Evolutionary conservation across 2,113 vertebrate genomes (phyloP).

Genomic region (Muscicapa adusta): DNA sequence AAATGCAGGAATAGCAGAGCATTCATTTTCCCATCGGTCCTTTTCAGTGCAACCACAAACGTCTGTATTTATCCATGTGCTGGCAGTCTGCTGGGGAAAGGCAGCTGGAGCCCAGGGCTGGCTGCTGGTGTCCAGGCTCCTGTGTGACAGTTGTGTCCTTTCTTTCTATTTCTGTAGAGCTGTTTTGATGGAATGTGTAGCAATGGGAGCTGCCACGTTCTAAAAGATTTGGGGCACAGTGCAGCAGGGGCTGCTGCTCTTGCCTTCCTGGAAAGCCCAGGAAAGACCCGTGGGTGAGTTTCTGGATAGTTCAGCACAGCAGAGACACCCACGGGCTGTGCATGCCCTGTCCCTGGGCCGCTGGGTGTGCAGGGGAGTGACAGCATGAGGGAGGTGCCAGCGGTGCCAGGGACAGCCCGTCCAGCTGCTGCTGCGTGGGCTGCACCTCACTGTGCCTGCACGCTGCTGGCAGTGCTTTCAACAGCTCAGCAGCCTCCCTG

Average conservation of each 20-base stretch:
- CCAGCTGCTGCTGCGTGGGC: not conserved
- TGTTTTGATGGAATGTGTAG: not conserved
- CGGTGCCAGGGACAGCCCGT: not conserved
- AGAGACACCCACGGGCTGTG: not conserved
- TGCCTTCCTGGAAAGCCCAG: not conserved
- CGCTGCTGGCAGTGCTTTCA: not conserved
- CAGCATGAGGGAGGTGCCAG: not conserved
- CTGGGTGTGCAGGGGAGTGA: not conserved
- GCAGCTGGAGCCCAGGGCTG: not conserved
- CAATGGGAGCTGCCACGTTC: not conserved
- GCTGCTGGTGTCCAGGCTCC: not conserved
- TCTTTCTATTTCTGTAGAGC: constrained; percentile 4
- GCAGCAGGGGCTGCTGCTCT: not conserved
- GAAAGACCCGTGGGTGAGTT: not conserved
- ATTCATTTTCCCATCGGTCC: not conserved
- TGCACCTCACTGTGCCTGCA: not conserved
- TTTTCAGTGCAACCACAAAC: not conserved
- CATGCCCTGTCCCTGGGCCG: not conserved
- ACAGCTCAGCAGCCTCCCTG: not conserved
- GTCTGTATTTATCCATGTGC: not conserved
- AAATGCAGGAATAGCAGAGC: not conserved
- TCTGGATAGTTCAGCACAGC: not conserved
- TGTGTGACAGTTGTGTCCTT: not conserved
- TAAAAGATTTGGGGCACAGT: not conserved
- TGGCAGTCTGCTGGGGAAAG: not conserved